Percentiles rank a stretch among this genome's conserved stretches.
These are phyloP conservation scores for Platycheirus rosarum DNA, from an alignment of 2,888 invertebrate species.

Conservation along the genomic window DNA sequence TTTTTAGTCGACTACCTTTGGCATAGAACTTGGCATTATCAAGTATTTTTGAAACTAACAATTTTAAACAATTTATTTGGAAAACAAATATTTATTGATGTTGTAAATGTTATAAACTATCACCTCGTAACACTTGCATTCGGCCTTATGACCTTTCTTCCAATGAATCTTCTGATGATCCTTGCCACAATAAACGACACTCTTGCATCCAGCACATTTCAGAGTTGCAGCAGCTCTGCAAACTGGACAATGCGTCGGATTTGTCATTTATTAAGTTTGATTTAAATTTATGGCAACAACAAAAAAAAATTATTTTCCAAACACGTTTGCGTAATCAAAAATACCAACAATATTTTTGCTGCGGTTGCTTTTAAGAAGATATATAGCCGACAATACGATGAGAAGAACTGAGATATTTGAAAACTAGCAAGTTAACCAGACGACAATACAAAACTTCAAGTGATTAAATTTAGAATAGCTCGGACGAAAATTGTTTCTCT, in stretches of 20 bases:
- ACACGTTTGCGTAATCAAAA: slow-evolving; percentile 67
- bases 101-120: slow-evolving; percentile 19
- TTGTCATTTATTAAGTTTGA: slow-evolving; percentile 48
- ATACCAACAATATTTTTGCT: background rate
- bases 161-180: slow-evolving; percentile 89
- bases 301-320: slow-evolving; percentile 7
- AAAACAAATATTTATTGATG: no score
- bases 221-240: slow-evolving; percentile 86
- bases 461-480: slow-evolving; percentile 54
- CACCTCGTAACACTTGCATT: slow-evolving; percentile 84
- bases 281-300: no score
- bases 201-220: slow-evolving; percentile 87
- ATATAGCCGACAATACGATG: slow-evolving; percentile 19
- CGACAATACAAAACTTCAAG: slow-evolving; percentile 5
- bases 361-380: background rate
- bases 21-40: slow-evolving; percentile 47
- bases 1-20: slow-evolving; percentile 10
- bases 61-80: background rate
- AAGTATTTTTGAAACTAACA: background rate
- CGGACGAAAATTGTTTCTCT: slow-evolving; percentile 21
- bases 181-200: slow-evolving; percentile 87
- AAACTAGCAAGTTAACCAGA: slow-evolving; percentile 1
- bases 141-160: slow-evolving; percentile 86
- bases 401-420: slow-evolving; percentile 29
- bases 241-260: slow-evolving; percentile 84